Evolutionary conservation across 2,797 vertebrate species (phyloP), one percentile per base, ranked within the genome.

Genomic region (Miichthys miiuy): DNA sequence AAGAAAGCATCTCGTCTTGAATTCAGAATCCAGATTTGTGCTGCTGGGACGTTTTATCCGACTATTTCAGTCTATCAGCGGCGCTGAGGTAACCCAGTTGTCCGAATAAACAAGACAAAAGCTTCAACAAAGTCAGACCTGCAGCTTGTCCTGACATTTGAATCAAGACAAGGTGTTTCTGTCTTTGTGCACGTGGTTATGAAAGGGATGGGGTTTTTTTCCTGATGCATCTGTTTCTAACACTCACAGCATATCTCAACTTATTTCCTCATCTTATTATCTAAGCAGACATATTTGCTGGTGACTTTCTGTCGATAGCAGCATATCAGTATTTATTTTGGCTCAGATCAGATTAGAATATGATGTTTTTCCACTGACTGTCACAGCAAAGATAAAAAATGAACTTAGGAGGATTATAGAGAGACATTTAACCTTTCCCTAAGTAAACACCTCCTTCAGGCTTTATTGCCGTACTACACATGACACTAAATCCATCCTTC

Each of bases 11-110:
- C 16, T 79, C 72, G 42, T 16, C 47, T n/a, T 9, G 23, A 38
- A 38, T 38, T 38, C 38, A 58, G 16, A 62, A 3, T 38, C 34
- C 34, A 38, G 8, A 38, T 78, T 11, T 63, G 23, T 25, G 47
- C 4, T 30, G 20, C 16, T 51, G 27, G 48, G 64, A 14, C 17
- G 17, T 72, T 70, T 66, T 18, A 14, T 65, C n/a, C 0, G 13
- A 44, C 48, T 44, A 71, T 82, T 82, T 75, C 48, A 57, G 60
- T 48, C 57, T 68, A 65, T 82, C 77, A 68, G 56, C 18, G 34
- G 51, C 2, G 0, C 71, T 86, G 20, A 69, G 57, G 34, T 61
- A 79, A 68, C 9, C 47, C 46, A 57, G n/a, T 65, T 72, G 30
- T 74, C 47, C 23, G 58, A 56, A 60, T 3, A 47, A 12, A 9